Percentiles rank a stretch among this genome's conserved stretches.
Conservation (phyloP, 2,797 vertebrate species). For the Aulostomus chinensis region DNA sequence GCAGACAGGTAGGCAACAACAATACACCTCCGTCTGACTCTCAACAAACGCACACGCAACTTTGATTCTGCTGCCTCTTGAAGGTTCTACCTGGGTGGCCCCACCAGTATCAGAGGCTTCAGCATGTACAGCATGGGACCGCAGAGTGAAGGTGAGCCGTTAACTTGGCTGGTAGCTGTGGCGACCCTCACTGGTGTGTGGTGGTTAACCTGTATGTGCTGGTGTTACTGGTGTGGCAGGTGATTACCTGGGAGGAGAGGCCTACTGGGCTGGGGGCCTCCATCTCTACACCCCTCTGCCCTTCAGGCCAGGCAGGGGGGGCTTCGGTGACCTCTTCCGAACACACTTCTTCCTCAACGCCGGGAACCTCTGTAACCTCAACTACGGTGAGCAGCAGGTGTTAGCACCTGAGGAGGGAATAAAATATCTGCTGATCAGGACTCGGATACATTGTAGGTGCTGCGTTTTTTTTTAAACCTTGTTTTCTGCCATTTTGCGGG, state of each 20-base stretch:
- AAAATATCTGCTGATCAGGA: not conserved
- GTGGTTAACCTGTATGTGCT: conserved; percentile 31
- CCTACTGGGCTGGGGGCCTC: conserved; percentile 93
- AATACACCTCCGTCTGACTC: too few species aligned
- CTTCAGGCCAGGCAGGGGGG: conserved; percentile 90
- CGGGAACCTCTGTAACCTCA: conserved; percentile 96
- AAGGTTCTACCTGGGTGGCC: conserved; percentile 97
- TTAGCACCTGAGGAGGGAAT: too few species aligned
- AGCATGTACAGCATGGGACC: conserved; percentile 99
- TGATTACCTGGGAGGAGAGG: conserved; percentile 95
- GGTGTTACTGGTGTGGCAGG: conserved; percentile 76
- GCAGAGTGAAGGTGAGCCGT: conserved; percentile 91
- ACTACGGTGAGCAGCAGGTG: conserved; percentile 85
- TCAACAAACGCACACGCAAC: not conserved
- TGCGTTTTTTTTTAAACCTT: too few species aligned
- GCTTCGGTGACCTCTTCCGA: conserved; percentile 95
- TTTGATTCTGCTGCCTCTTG: conserved; percentile 9
- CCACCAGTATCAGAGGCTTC: conserved; percentile 95
- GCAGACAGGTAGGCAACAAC: conserved; percentile 86
- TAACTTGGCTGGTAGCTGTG: not conserved
- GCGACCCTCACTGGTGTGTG: not conserved
- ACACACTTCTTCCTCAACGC: conserved; percentile 98
- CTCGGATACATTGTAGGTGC: too few species aligned
- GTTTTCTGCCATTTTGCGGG: too few species aligned
- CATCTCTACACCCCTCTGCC: conserved; percentile 96